These are phyloP conservation scores for Falco punctatus DNA, from an alignment of 2,113 vertebrate genomes.

Conservation along the genomic window DNA sequence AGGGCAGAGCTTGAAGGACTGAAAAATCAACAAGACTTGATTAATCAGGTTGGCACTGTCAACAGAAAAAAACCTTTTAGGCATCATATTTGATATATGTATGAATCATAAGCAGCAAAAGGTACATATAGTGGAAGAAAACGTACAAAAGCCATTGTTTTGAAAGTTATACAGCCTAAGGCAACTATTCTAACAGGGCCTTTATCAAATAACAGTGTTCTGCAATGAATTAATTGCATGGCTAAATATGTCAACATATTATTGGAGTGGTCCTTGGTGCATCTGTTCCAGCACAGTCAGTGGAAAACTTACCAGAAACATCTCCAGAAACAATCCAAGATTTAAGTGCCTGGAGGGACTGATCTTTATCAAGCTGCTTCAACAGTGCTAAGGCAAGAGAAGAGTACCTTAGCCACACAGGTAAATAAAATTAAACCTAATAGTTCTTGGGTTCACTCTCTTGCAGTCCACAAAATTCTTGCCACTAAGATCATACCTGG, in stretches of 20 bases:
- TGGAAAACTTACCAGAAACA: not conserved
- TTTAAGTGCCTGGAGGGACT: not conserved
- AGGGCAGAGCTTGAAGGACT: not conserved
- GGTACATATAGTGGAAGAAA: not conserved
- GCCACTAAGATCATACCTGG: not conserved
- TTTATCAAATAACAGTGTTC: conserved; percentile 6
- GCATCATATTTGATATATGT: not conserved
- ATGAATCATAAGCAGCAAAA: not conserved
- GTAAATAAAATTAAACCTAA: not conserved
- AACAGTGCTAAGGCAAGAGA: not conserved
- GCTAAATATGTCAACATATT: not conserved
- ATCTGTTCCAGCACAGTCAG: not conserved
- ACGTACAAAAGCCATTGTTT: not conserved
- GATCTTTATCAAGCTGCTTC: not conserved
- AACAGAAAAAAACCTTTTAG: not conserved
- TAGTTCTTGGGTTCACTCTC: not conserved
- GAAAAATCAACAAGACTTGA: conserved; percentile 24
- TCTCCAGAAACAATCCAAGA: not conserved
- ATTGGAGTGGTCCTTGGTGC: not conserved
- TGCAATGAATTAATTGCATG: not conserved
- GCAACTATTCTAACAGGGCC: not conserved
- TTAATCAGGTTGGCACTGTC: conserved; percentile 25
- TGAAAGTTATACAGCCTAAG: not conserved
- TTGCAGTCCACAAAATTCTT: not conserved
- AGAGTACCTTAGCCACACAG: not conserved